These are phyloP conservation scores for Pteronotus mesoamericanus DNA, from an alignment of 2,797 vertebrate genomes.

Conservation along the genomic window DNA sequence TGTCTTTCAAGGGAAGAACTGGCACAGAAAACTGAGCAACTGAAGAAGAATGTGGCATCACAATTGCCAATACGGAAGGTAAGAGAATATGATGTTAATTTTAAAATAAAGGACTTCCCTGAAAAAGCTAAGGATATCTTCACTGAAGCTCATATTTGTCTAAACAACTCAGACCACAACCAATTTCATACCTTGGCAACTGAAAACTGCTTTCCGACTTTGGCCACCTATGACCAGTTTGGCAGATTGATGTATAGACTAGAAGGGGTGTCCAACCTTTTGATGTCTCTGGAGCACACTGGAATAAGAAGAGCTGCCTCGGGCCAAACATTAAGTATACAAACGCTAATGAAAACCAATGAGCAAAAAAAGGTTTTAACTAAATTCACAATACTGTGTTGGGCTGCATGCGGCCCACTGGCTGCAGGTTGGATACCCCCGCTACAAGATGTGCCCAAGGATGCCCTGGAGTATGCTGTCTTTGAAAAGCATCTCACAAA, in stretches of 20 bases:
- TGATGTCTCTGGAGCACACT: too few relatives aligned
- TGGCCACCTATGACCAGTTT: constrained; percentile 95
- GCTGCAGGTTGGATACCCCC: too few relatives aligned
- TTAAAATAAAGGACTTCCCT: constrained; percentile 88
- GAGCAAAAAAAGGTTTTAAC: too few relatives aligned
- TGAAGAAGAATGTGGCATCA: constrained; percentile 87
- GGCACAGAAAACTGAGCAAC: constrained; percentile 86
- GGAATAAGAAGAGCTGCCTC: too few relatives aligned
- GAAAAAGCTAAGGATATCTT: constrained; percentile 90
- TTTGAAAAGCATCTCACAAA: constrained; percentile 92
- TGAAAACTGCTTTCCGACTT: constrained; percentile 39
- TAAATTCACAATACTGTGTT: too few relatives aligned
- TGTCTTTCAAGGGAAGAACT: constrained; percentile 90
- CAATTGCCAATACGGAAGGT: constrained; percentile 89
- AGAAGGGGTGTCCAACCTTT: too few relatives aligned
- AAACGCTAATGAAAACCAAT: too few relatives aligned
- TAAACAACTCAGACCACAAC: constrained; percentile 74
- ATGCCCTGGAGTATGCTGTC: constrained; percentile 94
- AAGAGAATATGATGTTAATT: constrained; percentile 87
- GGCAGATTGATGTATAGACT: constrained; percentile 91
- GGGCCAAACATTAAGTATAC: too few relatives aligned
- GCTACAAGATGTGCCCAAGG: constrained; percentile 87
- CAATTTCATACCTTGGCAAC: too few relatives aligned
- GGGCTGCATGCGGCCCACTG: too few relatives aligned
- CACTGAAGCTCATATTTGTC: constrained; percentile 87